Conservation (phyloP, 2,888 invertebrate genomes). For the Barypeithes pellucidus region DNA sequence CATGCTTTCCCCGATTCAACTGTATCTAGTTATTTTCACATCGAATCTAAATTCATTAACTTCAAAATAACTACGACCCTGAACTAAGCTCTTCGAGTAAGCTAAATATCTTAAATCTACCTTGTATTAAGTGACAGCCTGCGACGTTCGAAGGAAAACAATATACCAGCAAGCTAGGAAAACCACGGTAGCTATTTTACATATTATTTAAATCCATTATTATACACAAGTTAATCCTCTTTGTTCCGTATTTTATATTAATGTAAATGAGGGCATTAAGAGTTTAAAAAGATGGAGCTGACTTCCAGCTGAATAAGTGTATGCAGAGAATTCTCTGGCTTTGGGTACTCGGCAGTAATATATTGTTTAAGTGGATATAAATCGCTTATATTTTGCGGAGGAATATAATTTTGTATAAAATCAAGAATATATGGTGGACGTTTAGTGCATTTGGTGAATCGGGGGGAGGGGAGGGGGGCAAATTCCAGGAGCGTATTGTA, state of each 20-base stretch:
- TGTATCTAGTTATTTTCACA: too few relatives aligned
- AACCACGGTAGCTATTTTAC: conserved; percentile 34
- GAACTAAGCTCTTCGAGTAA: neutral
- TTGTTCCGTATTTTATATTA: conserved; percentile 40
- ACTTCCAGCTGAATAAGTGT: conserved; percentile 35
- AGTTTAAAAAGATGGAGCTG: conserved; percentile 44
- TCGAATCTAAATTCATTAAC: too few relatives aligned
- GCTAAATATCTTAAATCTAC: conserved; percentile 9
- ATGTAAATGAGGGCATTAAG: conserved; percentile 48
- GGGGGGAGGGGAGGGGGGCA: too few relatives aligned
- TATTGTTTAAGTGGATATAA: conserved; percentile 34
- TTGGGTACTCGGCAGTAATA: conserved; percentile 28
- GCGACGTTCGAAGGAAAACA: conserved; percentile 23
- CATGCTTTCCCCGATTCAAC: too few relatives aligned
- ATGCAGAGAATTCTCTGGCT: conserved; percentile 40
- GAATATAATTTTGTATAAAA: conserved; percentile 13
- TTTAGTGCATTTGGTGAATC: too few relatives aligned
- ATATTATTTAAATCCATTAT: conserved; percentile 46
- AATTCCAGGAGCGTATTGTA: too few relatives aligned
- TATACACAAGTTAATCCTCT: conserved; percentile 36
- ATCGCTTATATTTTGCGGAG: conserved; percentile 26
- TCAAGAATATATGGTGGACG: too few relatives aligned
- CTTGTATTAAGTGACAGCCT: conserved; percentile 24
- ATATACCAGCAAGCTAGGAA: conserved; percentile 15
- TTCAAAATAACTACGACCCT: conserved; percentile 7